Conservation (phyloP, 2,113 vertebrate species). For the Speoplatyrhinus poulsoni region DNA sequence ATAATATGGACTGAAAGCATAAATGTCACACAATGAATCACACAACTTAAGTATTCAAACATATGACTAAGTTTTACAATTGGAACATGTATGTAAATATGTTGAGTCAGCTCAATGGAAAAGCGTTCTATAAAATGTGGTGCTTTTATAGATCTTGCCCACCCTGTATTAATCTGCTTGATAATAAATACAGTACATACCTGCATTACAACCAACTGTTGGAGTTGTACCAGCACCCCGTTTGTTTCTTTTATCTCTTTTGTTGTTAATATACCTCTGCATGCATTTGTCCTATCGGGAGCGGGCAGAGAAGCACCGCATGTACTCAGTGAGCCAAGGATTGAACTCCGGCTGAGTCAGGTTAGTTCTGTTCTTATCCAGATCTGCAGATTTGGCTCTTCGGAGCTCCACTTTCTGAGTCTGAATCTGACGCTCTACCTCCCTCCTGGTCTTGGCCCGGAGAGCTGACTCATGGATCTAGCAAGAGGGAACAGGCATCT, state of each 20-base stretch:
- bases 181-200: background rate
- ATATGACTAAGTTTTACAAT: no score
- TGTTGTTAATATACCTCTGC: background rate
- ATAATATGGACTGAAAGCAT: no score
- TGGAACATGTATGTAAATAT: no score
- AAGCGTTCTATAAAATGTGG: background rate
- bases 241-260: background rate
- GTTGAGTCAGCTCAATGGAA: background rate
- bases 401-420: conserved; percentile 72
- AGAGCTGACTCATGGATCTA: conserved; percentile 92
- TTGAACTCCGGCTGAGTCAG: conserved; percentile 76
- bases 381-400: conserved; percentile 79
- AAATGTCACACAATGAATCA: no score
- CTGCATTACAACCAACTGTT: background rate
- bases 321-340: conserved; percentile 95
- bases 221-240: background rate
- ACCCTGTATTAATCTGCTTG: background rate
- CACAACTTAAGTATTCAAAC: no score
- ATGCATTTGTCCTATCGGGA: conserved; percentile 67
- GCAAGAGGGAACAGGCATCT: conserved; percentile 9
- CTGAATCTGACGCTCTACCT: conserved; percentile 85
- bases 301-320: conserved; percentile 91
- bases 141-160: background rate
- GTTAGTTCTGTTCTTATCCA: conserved; percentile 67
- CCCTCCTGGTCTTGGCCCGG: conserved; percentile 87